Base-by-base conservation (phyloP, 2,888 invertebrate species). In the Scotopteryx bipunctaria region DNA sequence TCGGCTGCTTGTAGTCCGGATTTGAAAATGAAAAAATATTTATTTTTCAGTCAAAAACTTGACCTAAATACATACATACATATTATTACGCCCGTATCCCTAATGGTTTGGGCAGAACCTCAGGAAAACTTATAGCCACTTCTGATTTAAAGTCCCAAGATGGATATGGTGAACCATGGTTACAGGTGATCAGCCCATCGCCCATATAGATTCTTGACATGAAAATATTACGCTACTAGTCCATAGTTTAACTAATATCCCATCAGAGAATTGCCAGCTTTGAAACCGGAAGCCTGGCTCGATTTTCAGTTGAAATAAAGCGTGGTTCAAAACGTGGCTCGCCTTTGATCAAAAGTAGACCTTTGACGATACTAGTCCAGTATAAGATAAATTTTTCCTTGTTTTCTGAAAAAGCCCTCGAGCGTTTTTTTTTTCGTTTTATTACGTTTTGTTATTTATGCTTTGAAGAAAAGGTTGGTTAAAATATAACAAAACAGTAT, bases 321-420 rank as follows among this genome's bases (percentile, higher is more conserved):
- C 54, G 47, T 52, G 50, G 45, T 51, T 17, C 42, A 48, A 48
- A 51, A 47, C 47, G 47, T 40, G 43, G 31, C n/a, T 31, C 17
- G 35, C 37, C 57, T 59, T 62, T 62, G 54, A 62, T 58, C 59
- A 52, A 50, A 31, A 49, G 45, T 19, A 51, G 27, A 3, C 5
- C 59, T 59, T 57, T 56, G 52, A 53, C 42, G 33, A 47, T 40
- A 46, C 38, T 54, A 51, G 50, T 51, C 55, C 43, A 15, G 25
- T 37, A 37, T 15, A 42, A 29, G 33, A 11, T 27, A 50, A 53
- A 41, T 52, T 31, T 42, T 49, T 44, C 32, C 33, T 50, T 40
- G 14, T 23, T 50, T 54, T 50, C 40, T 16, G n/a, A 13, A 42
- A 33, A 37, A 43, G 6, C 13, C 15, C 9, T 35, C 17, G 16